phyloP scores from a whole-genome alignment of 1,140 invertebrate genomes.

The Meloidogyne hapla region DNA sequence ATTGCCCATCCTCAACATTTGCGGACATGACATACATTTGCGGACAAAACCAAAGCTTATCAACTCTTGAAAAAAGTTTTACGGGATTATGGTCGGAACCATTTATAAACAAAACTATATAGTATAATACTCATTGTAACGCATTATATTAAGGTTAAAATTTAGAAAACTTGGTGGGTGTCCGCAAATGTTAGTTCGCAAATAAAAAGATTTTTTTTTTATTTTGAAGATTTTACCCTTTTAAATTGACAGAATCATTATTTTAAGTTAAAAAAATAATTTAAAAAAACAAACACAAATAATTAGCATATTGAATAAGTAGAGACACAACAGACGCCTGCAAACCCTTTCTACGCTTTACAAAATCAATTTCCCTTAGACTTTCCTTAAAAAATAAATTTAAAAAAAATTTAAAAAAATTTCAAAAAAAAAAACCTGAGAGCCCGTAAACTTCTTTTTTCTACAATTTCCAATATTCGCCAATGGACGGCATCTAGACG shows the following conservation, averaged over 20 bases:
- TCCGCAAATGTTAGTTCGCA: too few relatives aligned
- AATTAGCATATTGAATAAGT: constrained; percentile 27
- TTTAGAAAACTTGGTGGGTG: too few relatives aligned
- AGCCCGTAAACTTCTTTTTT: constrained; percentile 3
- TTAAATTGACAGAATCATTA: neutral
- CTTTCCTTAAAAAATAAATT: constrained; percentile 18
- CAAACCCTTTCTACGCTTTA: constrained; percentile 21
- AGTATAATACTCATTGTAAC: too few relatives aligned
- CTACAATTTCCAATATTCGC: constrained; percentile 6
- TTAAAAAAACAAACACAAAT: neutral
- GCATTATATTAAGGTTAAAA: too few relatives aligned
- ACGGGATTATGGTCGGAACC: too few relatives aligned
- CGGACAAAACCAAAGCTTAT: too few relatives aligned
- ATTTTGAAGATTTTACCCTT: too few relatives aligned
- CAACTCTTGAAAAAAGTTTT: too few relatives aligned
- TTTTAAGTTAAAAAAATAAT: neutral
- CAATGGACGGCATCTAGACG: constrained; percentile 5
- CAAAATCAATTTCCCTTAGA: constrained; percentile 4
- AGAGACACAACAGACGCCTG: constrained; percentile 28
- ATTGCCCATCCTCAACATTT: too few relatives aligned
- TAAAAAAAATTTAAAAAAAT: neutral
- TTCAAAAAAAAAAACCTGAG: neutral
- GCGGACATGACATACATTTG: too few relatives aligned
- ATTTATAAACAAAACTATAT: too few relatives aligned
- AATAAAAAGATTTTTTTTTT: too few relatives aligned